Base-by-base conservation (phyloP, 2,113 vertebrate species). In the Phyllostomus discolor region DNA sequence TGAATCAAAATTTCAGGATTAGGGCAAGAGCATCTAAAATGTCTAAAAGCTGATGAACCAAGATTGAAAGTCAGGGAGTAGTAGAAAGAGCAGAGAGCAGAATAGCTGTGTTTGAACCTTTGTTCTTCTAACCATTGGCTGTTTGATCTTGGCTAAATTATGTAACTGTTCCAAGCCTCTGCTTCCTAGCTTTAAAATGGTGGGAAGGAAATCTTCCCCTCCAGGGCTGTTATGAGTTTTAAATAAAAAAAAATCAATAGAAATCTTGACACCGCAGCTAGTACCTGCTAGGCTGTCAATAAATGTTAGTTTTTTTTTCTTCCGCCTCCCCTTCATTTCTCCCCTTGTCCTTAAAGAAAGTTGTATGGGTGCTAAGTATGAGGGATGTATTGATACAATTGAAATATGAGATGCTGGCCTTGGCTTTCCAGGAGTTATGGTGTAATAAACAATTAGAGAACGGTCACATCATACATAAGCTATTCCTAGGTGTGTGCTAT, bases 121-220 rank as follows among this genome's bases (percentile, higher is more conserved):
- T 46, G 10, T 41, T 72, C 62, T 33, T 91, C 73, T 69, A 28
- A 67, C 57, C 48, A 16, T 43, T 79, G 91, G 62, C 69, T 93
- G 43, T 75, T 94, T 82, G 84, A 80, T 93, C 86, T 87, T 64
- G 73, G 86, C 7, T 96, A 93, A 94, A 64, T 97, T 97, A 98
- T 54, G 2, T 94, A 96, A 97, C 86, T 69, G 43, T 89, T 75
- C 89, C 83, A 93, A 97, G 78, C 83, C 10, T 85, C 70, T 72
- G 33, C 64, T 70, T 91, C 75, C 69, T 93, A 97, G 89, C 86
- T 97, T 95, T 88, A 72, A 97, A 94, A 96, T 79, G 76, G 83
- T 67, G 20, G 69, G 83, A 88, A 97, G 91, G 82, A 94, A 86
- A 96, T 80, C 88, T 96, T 90, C 66, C 70, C 66, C 70, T 70